Evolutionary conservation across 2,113 vertebrate species (phyloP), one percentile per base, ranked within the genome.

Genomic region (Nicator chloris): DNA sequence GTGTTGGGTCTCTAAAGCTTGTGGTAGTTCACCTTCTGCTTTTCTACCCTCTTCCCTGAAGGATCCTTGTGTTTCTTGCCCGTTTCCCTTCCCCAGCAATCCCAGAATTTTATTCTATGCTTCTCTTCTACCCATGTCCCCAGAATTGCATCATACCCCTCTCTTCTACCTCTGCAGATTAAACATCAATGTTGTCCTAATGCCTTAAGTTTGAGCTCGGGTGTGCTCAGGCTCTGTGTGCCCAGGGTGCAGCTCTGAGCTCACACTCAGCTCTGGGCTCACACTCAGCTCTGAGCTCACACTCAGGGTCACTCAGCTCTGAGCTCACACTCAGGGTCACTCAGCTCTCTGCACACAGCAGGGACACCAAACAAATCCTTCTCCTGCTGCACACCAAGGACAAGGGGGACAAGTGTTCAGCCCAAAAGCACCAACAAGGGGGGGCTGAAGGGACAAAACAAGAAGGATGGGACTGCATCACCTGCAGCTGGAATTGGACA

Each of bases 181-280:
- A 87, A 89, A 37, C 4, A 13, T 1, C 20, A 1, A 1, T 3
- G 0, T 8, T 70, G 22, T 63, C 39, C 70, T n/a, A 21, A n/a
- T n/a, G 54, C 54, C 31, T n/a, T 9, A 13, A n/a, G 21, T 9
- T n/a, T 57, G n/a, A n/a, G n/a, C n/a, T n/a, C n/a, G n/a, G n/a
- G n/a, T n/a, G n/a, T n/a, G n/a, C n/a, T n/a, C 21, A 15, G 5
- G 8, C 3, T 57, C 56, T 57, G 33, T 23, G 56, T n/a, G 56
- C 56, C 54, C 33, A 57, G 56, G 53, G 33, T 23, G 33, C 33
- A n/a, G 33, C 8, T 57, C 56, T 57, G 56, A 57, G 56, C 56
- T n/a, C 56, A n/a, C 33, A 57, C 13, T 57, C 54, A 56, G 54
- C 4, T n/a, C n/a, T n/a, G n/a, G n/a, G n/a, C n/a, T n/a, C n/a